These are phyloP conservation scores for Cairina moschata DNA, from an alignment of 2,113 vertebrate species.

Conservation along the genomic window DNA sequence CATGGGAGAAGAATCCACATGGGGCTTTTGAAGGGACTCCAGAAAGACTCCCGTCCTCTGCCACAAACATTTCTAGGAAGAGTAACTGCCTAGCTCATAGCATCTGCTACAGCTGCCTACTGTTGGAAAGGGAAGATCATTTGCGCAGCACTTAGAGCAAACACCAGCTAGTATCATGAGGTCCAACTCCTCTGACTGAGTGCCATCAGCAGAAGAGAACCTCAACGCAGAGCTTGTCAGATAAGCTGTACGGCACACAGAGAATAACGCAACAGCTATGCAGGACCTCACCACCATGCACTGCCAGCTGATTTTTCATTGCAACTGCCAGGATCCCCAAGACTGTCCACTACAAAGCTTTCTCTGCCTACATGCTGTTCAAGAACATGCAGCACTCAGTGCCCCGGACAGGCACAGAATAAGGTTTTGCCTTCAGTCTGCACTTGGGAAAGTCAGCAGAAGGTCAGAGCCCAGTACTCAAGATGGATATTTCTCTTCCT, in stretches of 20 bases:
- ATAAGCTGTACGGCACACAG: background rate
- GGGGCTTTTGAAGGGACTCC: background rate
- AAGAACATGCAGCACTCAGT: background rate
- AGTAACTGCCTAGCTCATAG: background rate
- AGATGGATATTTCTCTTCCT: background rate
- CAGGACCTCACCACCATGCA: background rate
- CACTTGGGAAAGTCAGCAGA: background rate
- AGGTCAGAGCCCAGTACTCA: background rate
- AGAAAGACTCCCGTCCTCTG: background rate
- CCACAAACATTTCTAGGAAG: background rate
- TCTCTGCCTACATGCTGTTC: background rate
- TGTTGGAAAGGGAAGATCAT: background rate
- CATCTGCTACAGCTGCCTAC: background rate
- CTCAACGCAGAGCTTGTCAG: background rate
- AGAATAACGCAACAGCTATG: rapidly evolving
- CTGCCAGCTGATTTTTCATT: background rate
- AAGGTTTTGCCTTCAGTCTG: background rate
- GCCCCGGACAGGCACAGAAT: background rate
- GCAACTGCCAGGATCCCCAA: background rate
- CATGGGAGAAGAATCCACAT: background rate
- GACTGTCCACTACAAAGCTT: background rate
- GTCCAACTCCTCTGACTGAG: background rate
- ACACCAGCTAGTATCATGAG: background rate
- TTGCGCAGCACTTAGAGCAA: background rate
- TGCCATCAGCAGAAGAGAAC: background rate